Percentiles rank a stretch among this genome's conserved stretches.
These are phyloP conservation scores for Acheta domesticus DNA, from an alignment of 2,888 invertebrate species.

Conservation along the genomic window DNA sequence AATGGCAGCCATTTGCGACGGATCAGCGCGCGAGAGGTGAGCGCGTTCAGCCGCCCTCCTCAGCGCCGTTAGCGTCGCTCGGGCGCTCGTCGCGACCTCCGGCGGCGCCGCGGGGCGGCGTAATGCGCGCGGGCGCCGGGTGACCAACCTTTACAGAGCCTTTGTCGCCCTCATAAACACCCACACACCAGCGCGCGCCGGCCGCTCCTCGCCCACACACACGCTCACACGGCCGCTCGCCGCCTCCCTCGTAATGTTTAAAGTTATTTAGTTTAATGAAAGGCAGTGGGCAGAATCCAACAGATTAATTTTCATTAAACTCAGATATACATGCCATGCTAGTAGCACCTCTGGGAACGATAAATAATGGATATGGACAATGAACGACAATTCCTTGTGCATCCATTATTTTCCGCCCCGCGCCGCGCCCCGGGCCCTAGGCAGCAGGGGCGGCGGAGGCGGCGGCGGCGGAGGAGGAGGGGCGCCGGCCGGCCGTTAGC, in stretches of 20 bases:
- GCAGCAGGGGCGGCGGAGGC: not conserved
- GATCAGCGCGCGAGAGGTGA: too few species aligned
- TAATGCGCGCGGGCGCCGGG: not conserved
- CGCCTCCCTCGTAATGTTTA: constrained; percentile 18
- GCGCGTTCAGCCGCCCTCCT: too few species aligned
- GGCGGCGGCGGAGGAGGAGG: not conserved
- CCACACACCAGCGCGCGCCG: not conserved
- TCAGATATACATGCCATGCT: constrained; percentile 10
- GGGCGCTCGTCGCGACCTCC: not conserved
- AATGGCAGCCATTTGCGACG: too few species aligned
- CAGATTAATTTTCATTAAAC: constrained; percentile 18
- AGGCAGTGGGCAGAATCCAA: constrained; percentile 9
- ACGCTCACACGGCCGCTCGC: not conserved
- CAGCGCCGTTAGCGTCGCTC: too few species aligned
- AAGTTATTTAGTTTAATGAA: constrained; percentile 9
- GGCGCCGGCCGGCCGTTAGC: not conserved
- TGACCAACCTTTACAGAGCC: not conserved
- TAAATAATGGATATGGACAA: constrained; percentile 18
- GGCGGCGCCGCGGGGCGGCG: not conserved
- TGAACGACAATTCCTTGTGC: constrained; percentile 18
- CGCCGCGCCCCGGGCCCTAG: not conserved
- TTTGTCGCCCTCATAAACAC: not conserved
- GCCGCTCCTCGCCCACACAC: not conserved
- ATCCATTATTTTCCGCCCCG: constrained; percentile 1
- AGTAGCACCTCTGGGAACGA: constrained; percentile 18